Percentiles rank a stretch among this genome's conserved stretches.
These are phyloP conservation scores for Arion vulgaris DNA, from an alignment of 1,140 invertebrate genomes.

Conservation along the genomic window DNA sequence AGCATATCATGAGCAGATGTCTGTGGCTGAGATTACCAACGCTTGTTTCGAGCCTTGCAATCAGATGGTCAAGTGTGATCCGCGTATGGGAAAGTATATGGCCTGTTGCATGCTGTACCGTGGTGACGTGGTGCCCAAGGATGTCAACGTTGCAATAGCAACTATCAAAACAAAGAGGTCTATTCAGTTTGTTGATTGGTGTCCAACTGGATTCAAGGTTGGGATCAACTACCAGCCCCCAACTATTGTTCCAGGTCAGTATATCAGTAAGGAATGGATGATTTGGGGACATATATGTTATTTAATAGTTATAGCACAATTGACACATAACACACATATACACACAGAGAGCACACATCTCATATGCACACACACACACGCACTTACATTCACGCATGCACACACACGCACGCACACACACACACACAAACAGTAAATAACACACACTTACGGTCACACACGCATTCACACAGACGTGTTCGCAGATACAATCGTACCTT, in stretches of 20 bases:
- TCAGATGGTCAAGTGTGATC: constrained; percentile 95
- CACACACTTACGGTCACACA: too few species aligned
- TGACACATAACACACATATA: too few species aligned
- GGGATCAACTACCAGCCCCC: constrained; percentile 4
- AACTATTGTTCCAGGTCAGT: not conserved
- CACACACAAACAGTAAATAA: too few species aligned
- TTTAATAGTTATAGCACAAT: too few species aligned
- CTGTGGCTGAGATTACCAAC: constrained; percentile 76
- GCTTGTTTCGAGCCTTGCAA: constrained; percentile 83
- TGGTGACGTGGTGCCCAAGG: constrained; percentile 78
- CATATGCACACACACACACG: too few species aligned
- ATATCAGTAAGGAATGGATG: too few species aligned
- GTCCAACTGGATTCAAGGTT: constrained; percentile 6
- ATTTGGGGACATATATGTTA: too few species aligned
- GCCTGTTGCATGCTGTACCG: constrained; percentile 7
- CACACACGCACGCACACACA: too few species aligned
- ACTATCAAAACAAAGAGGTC: constrained; percentile 40
- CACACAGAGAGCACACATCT: too few species aligned
- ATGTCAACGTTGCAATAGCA: constrained; percentile 79
- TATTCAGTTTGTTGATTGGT: constrained; percentile 12
- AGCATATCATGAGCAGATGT: constrained; percentile 69
- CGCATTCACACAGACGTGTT: too few species aligned
- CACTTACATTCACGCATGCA: too few species aligned
- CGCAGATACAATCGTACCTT: too few species aligned
- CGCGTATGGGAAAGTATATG: constrained; percentile 78